Evolutionary conservation across 2,797 vertebrate species (phyloP).

Genomic region (Chelmon rostratus): DNA sequence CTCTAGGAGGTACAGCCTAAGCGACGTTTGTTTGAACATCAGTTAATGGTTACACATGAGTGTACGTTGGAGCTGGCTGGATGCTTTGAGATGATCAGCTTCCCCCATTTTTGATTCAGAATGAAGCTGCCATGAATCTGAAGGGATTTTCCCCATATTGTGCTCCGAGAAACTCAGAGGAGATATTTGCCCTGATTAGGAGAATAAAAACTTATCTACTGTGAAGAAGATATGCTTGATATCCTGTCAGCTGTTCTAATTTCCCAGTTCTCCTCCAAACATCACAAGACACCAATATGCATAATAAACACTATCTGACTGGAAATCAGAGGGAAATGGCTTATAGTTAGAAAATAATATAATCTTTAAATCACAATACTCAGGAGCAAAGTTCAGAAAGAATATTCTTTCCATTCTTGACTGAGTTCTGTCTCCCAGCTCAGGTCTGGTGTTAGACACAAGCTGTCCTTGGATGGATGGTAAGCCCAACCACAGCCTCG

Average conservation of each 20-base stretch:
- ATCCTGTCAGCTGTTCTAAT: conserved; percentile 57
- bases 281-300: conserved; percentile 40
- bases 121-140: conserved; percentile 28
- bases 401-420: conserved; percentile 34
- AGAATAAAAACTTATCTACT: conserved; percentile 35
- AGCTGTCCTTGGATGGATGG: conserved; percentile 55
- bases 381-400: conserved; percentile 36
- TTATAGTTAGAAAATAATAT: conserved; percentile 27
- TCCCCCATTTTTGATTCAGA: conserved; percentile 31
- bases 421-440: conserved; percentile 35
- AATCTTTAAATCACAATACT: conserved; percentile 61
- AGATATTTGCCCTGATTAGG: conserved; percentile 42
- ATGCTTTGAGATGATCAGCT: conserved; percentile 39
- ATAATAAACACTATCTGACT: conserved; percentile 31
- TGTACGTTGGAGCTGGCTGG: conserved; percentile 1
- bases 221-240: conserved; percentile 62
- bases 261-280: conserved; percentile 53
- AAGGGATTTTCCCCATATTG: conserved; percentile 26
- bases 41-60: conserved; percentile 58
- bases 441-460: conserved; percentile 34
- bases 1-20: background rate
- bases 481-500: conserved; percentile 48
- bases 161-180: conserved; percentile 31
- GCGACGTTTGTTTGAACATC: conserved; percentile 52
- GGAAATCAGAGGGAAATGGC: conserved; percentile 30